These are phyloP conservation scores for Sceloporus tristichus DNA, from an alignment of 2,113 vertebrate species.

Conservation along the genomic window DNA sequence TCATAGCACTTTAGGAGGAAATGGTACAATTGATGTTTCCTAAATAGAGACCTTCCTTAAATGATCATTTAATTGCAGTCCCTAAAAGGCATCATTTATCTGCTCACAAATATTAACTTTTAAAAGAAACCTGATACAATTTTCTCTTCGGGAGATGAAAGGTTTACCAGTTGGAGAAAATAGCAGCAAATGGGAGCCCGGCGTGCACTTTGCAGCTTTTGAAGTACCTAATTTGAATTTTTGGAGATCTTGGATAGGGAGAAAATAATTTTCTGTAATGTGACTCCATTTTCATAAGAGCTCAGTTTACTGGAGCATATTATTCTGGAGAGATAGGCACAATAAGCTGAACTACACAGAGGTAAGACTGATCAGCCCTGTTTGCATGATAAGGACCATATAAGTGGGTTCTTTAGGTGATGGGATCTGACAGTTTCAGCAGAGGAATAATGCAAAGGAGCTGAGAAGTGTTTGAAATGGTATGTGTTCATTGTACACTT, in stretches of 20 bases:
- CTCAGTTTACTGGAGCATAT: conserved; percentile 50
- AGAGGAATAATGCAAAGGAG: conserved; percentile 21
- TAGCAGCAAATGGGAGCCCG: neutral
- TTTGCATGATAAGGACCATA: conserved; percentile 43
- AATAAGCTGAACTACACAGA: conserved; percentile 25
- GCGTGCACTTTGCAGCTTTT: conserved; percentile 21
- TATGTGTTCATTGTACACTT: neutral
- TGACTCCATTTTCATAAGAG: conserved; percentile 52
- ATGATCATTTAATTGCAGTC: conserved; percentile 30
- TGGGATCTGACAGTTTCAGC: conserved; percentile 49
- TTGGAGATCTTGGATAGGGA: conserved; percentile 24
- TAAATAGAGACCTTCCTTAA: conserved; percentile 11
- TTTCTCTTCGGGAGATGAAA: conserved; percentile 23
- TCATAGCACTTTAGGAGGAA: neutral
- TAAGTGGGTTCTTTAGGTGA: conserved; percentile 32
- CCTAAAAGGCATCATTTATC: conserved; percentile 22
- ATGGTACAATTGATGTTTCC: neutral
- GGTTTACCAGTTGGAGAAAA: conserved; percentile 4
- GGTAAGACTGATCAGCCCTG: conserved; percentile 39
- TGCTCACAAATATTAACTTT: conserved; percentile 20
- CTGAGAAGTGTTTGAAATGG: neutral
- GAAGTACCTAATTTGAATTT: conserved; percentile 42
- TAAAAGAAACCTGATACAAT: conserved; percentile 23
- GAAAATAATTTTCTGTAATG: conserved; percentile 51
- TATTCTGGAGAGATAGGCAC: conserved; percentile 2